Conservation (phyloP, 2,797 vertebrate genomes). For the Hafferia zeledoni region DNA sequence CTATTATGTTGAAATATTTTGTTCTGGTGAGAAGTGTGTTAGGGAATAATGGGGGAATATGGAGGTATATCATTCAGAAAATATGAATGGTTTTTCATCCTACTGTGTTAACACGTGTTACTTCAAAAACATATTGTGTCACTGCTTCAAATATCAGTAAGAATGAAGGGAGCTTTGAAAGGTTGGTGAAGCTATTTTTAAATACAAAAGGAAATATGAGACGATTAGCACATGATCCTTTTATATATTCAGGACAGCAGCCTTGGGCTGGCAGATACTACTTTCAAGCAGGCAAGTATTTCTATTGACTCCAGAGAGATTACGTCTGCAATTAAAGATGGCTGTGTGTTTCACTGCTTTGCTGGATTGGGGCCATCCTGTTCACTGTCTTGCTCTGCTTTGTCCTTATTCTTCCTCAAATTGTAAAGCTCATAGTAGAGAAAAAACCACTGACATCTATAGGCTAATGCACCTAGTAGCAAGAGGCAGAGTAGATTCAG, state of each 20-base stretch:
- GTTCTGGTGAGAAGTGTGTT: neutral
- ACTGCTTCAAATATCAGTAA: neutral
- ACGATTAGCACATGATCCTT: neutral
- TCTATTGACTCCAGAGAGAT: slow-evolving; percentile 5
- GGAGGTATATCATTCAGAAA: neutral
- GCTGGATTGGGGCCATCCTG: neutral
- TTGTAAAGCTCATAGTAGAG: neutral
- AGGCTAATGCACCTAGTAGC: neutral
- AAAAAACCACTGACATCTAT: neutral
- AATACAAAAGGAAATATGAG: neutral
- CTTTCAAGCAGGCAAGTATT: neutral
- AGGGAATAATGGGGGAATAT: neutral
- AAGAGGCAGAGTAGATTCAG: neutral
- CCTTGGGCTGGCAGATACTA: neutral
- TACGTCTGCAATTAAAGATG: neutral
- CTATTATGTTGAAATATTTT: neutral
- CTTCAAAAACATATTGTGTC: neutral
- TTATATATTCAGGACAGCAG: neutral
- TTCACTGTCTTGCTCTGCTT: neutral
- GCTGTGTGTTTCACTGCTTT: neutral
- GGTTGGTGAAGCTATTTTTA: slow-evolving; percentile 6
- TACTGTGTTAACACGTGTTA: neutral
- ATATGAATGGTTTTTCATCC: neutral
- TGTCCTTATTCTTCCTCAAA: neutral
- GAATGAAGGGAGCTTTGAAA: neutral